Evolutionary conservation across 2,113 vertebrate genomes (phyloP).

Genomic region (Symphodus melops): DNA sequence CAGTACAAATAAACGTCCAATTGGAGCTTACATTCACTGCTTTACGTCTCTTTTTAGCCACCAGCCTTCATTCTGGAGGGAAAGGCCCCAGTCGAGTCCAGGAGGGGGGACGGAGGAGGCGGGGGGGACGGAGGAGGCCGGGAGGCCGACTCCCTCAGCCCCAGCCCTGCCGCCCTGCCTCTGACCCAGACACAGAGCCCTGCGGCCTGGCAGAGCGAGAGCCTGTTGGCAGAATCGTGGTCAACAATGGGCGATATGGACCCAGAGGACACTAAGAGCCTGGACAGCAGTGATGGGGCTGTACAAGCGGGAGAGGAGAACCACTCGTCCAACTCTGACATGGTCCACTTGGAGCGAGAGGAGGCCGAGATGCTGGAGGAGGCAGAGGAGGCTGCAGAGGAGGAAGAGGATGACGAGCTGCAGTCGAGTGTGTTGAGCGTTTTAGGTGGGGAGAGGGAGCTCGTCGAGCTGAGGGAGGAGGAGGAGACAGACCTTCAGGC

Average conservation of each 20-base stretch:
- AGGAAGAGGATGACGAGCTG: slow-evolving; percentile 55
- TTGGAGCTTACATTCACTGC: neutral
- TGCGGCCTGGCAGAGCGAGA: slow-evolving; percentile 87
- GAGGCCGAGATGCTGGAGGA: slow-evolving; percentile 81
- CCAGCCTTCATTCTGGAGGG: slow-evolving; percentile 85
- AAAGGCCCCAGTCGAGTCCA: slow-evolving; percentile 78
- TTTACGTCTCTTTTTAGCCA: slow-evolving; percentile 31
- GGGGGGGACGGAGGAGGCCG: slow-evolving; percentile 72
- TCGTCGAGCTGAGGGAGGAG: slow-evolving; percentile 61
- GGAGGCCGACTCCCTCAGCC: slow-evolving; percentile 87
- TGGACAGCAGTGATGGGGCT: slow-evolving; percentile 86
- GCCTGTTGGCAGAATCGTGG: slow-evolving; percentile 92
- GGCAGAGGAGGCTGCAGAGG: slow-evolving; percentile 45
- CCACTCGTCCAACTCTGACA: slow-evolving; percentile 93
- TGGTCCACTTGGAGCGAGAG: slow-evolving; percentile 92
- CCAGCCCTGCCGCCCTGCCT: slow-evolving; percentile 84
- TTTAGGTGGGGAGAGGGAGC: slow-evolving; percentile 69
- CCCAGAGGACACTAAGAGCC: slow-evolving; percentile 89
- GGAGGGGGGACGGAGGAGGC: slow-evolving; percentile 86
- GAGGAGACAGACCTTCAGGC: slow-evolving; percentile 70
- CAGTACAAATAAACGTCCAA: too few species aligned
- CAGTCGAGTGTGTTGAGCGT: slow-evolving; percentile 74
- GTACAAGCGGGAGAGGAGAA: slow-evolving; percentile 85
- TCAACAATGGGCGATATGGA: slow-evolving; percentile 89
- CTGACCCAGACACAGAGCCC: slow-evolving; percentile 76